phyloP scores from a whole-genome alignment of 1,140 invertebrate genomes.

The Leguminivora glycinivorella region DNA sequence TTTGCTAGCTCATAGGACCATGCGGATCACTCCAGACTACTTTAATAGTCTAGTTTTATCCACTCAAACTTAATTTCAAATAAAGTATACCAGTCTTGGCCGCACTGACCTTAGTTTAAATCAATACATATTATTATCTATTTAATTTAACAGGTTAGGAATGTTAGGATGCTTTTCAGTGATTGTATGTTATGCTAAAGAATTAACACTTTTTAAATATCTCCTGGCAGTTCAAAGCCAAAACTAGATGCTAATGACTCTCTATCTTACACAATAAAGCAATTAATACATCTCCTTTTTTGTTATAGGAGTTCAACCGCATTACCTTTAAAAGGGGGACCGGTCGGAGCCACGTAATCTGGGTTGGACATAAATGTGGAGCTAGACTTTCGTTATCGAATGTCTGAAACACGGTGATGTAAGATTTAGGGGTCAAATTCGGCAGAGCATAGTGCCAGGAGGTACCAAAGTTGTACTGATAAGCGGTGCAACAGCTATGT shows the following conservation, averaged over 20 bases:
- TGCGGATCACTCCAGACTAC: too few relatives aligned
- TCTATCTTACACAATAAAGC: slow-evolving; percentile 3
- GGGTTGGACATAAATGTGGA: neutral
- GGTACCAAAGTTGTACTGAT: neutral
- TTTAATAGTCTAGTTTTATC: too few relatives aligned
- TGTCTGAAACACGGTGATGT: neutral
- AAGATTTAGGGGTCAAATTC: slow-evolving; percentile 12
- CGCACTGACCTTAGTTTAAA: too few relatives aligned
- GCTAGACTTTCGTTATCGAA: slow-evolving; percentile 9
- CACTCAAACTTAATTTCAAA: too few relatives aligned
- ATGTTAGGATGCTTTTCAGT: neutral
- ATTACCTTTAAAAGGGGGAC: slow-evolving; percentile 3
- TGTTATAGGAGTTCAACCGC: neutral
- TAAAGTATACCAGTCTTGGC: too few relatives aligned
- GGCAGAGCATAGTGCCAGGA: neutral
- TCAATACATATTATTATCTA: too few relatives aligned
- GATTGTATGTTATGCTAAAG: neutral
- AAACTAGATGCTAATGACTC: neutral
- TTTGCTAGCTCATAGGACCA: too few relatives aligned
- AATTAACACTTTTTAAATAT: too few relatives aligned
- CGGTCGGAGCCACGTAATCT: neutral
- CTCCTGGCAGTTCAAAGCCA: too few relatives aligned
- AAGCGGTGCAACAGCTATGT: neutral
- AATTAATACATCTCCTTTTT: neutral
- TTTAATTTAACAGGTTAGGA: neutral